Evolutionary conservation across 2,888 invertebrate genomes (phyloP).

Genomic region (Rhorus exstirpatorius): DNA sequence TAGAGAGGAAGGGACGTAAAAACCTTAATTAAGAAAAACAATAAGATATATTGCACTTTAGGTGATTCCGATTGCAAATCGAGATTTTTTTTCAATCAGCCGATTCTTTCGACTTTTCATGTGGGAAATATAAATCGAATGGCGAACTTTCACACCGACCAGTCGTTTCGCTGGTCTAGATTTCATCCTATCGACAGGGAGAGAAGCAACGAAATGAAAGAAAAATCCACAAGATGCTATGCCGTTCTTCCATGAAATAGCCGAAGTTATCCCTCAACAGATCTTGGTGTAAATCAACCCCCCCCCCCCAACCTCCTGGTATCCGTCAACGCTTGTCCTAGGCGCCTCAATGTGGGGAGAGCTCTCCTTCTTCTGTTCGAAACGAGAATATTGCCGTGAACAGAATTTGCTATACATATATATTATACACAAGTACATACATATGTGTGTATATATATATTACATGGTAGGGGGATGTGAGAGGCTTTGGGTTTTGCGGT

Average conservation of each 20-base stretch:
- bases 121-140: no score
- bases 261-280: constrained; percentile 2
- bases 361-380: constrained; percentile 18
- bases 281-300: constrained; percentile 12
- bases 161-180: no score
- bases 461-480: constrained; percentile 69
- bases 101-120: no score
- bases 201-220: background rate
- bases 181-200: no score
- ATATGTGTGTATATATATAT: background rate
- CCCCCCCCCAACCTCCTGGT: background rate
- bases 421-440: background rate
- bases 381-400: constrained; percentile 8
- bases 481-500: constrained; percentile 79
- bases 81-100: no score
- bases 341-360: background rate
- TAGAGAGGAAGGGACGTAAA: no score
- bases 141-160: no score
- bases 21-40: no score
- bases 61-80: no score
- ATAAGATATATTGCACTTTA: no score
- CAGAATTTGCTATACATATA: background rate
- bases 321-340: constrained; percentile 34
- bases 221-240: background rate
- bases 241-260: background rate